phyloP scores from a whole-genome alignment of 2,113 vertebrate species.

The Phainopepla nitens region DNA sequence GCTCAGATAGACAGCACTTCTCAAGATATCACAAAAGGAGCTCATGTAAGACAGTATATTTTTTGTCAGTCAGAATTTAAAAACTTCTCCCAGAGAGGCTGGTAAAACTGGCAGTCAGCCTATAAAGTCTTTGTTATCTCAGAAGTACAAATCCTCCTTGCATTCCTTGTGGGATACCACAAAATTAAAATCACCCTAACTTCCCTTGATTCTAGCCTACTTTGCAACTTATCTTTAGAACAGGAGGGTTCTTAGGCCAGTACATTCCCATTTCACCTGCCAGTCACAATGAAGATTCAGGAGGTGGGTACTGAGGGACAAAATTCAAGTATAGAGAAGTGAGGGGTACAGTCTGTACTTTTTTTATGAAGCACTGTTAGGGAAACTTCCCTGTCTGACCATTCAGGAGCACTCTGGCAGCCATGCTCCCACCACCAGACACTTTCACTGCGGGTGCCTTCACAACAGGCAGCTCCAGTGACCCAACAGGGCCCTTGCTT shows the following conservation, averaged over 20 bases:
- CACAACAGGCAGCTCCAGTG: not conserved
- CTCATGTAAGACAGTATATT: not conserved
- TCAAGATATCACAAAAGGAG: not conserved
- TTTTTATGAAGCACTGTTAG: not conserved
- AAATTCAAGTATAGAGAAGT: not conserved
- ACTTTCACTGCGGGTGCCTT: not conserved
- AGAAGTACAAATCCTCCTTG: not conserved
- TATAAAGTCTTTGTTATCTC: not conserved
- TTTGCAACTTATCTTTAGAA: not conserved
- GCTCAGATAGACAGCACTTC: not conserved
- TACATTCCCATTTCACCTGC: not conserved
- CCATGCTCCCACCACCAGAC: not conserved
- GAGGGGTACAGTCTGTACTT: accelerated
- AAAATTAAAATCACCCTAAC: not conserved
- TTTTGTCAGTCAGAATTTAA: not conserved
- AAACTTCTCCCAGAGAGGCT: not conserved
- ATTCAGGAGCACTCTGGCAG: not conserved
- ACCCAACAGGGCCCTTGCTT: not conserved
- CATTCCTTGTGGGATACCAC: not conserved
- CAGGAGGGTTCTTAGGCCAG: not conserved
- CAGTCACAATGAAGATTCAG: not conserved
- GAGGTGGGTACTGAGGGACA: not conserved
- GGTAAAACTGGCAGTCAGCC: not conserved
- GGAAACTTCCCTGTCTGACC: not conserved
- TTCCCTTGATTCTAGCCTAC: not conserved